A percentile compares a stretch with the other conserved stretches of the same genome.
Conservation (phyloP, 2,888 invertebrate species). For the Torymus auratus region DNA sequence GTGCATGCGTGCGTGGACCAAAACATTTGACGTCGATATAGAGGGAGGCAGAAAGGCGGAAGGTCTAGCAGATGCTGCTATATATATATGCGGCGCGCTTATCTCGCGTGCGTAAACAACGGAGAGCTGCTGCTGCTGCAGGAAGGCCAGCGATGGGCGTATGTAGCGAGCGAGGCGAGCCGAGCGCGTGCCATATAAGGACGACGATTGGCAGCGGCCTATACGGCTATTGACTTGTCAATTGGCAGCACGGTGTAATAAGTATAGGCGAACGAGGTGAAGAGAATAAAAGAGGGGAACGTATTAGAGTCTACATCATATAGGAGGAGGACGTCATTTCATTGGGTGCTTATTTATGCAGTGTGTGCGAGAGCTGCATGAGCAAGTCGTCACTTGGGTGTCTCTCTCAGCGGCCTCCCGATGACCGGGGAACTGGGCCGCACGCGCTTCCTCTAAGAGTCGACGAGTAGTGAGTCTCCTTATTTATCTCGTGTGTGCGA, state of each 20-base stretch:
- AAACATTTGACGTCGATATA: no score
- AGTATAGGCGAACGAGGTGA: no score
- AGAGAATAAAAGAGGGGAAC: no score
- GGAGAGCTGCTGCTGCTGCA: no score
- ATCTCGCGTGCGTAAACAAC: no score
- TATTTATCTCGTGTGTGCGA: constrained; percentile 1
- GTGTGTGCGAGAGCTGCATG: constrained; percentile 8
- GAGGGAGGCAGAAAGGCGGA: no score
- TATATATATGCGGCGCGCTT: no score
- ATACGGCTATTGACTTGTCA: not conserved
- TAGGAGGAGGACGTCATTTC: constrained; percentile 26
- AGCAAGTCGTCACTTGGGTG: not conserved
- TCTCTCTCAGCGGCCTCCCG: not conserved
- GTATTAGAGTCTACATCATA: no score
- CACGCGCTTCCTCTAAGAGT: constrained; percentile 38
- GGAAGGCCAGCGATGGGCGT: no score
- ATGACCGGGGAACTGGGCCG: constrained; percentile 40
- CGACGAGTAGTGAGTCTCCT: not conserved
- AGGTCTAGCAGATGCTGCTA: no score
- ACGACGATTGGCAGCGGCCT: not conserved
- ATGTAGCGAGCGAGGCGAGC: no score
- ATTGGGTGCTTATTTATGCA: constrained; percentile 39
- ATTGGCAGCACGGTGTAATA: not conserved
- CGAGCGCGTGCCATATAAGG: not conserved
- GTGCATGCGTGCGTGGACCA: no score